Conservation (phyloP, 1,140 invertebrate genomes). For the Palaemon carinicauda region DNA sequence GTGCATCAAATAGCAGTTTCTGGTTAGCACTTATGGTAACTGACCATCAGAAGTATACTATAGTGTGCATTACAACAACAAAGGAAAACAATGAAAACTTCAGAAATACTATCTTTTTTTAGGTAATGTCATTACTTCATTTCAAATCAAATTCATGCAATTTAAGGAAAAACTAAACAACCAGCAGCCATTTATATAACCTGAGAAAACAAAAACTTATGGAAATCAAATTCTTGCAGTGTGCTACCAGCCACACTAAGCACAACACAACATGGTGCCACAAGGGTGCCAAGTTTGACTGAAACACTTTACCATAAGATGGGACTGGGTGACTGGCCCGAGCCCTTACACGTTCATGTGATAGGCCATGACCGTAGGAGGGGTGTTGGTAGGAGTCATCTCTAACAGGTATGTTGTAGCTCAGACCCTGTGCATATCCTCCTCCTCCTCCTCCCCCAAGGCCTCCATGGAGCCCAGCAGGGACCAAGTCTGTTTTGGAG, state of each 20-base stretch:
- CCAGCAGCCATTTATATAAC: slow-evolving; percentile 52
- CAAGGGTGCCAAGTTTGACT: slow-evolving; percentile 28
- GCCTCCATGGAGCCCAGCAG: not conserved
- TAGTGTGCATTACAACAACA: not conserved
- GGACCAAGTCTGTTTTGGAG: not conserved
- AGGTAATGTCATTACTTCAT: not conserved
- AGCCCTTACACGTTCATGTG: slow-evolving; percentile 50
- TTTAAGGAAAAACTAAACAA: slow-evolving; percentile 12
- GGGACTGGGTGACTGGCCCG: slow-evolving; percentile 51
- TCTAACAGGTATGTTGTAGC: slow-evolving; percentile 47
- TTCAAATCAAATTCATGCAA: slow-evolving; percentile 29
- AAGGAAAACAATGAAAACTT: not conserved
- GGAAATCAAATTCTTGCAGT: slow-evolving; percentile 9
- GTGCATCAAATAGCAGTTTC: too few species aligned
- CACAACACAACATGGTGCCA: slow-evolving; percentile 42
- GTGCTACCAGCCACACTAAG: slow-evolving; percentile 46
- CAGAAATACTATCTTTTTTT: not conserved
- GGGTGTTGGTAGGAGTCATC: slow-evolving; percentile 18
- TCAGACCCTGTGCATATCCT: slow-evolving; percentile 37
- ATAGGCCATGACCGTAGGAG: slow-evolving; percentile 34
- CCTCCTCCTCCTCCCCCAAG: not conserved
- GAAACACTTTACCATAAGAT: slow-evolving; percentile 45
- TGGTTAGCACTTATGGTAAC: too few species aligned
- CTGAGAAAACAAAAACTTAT: slow-evolving; percentile 8
- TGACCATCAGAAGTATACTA: not conserved